Conservation (phyloP, 2,113 vertebrate genomes). For the Garra rufa region DNA sequence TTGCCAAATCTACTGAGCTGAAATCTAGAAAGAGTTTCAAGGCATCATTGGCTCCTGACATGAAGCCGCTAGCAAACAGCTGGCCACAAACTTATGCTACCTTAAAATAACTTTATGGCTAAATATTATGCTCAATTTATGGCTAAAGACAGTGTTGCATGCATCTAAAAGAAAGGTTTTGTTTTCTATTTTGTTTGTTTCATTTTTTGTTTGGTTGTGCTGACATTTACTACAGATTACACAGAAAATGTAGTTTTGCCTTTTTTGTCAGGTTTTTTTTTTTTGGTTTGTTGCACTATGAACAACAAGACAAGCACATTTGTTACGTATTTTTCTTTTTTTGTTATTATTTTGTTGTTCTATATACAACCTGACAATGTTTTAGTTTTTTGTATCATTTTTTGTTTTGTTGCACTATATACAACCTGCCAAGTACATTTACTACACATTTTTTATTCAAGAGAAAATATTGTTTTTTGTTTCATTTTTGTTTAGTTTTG, state of each 20-base stretch:
- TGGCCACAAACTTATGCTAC: rapidly evolving
- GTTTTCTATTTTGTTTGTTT: background rate
- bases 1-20: background rate
- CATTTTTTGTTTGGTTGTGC: too few species aligned
- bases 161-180: background rate
- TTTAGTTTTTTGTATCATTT: too few species aligned
- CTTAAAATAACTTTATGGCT: background rate
- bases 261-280: background rate
- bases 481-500: too few species aligned
- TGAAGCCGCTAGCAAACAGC: background rate
- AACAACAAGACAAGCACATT: background rate
- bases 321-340: too few species aligned
- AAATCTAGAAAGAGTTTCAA: background rate
- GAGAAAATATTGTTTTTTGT: too few species aligned
- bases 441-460: too few species aligned
- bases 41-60: background rate
- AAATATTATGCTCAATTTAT: too few species aligned
- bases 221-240: background rate
- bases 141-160: background rate
- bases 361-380: background rate
- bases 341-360: background rate
- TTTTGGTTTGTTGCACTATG: background rate
- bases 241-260: background rate
- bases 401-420: too few species aligned
- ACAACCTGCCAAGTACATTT: too few species aligned